Evolutionary conservation across 2,888 invertebrate species (phyloP).

Genomic region (Ichneumon xanthorius): DNA sequence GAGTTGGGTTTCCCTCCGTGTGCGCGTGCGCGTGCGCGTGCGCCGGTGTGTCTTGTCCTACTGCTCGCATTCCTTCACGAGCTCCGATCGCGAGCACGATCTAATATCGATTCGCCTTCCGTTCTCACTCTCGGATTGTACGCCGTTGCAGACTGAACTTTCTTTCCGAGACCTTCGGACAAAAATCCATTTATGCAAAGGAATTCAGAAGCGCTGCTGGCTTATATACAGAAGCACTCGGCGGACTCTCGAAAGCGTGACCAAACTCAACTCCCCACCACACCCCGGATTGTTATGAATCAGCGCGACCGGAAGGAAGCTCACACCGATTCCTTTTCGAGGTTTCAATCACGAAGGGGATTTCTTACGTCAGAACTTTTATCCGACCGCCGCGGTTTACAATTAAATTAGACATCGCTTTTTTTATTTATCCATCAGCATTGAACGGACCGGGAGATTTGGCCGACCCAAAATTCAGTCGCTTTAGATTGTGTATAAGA

Average conservation of each 20-base stretch:
- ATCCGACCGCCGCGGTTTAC: background rate
- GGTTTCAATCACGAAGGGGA: background rate
- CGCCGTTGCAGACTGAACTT: constrained; percentile 26
- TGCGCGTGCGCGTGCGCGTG: background rate
- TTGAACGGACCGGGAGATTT: too few relatives aligned
- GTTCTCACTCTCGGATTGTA: constrained; percentile 50
- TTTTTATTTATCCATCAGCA: background rate
- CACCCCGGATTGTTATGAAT: constrained; percentile 54
- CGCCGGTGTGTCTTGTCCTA: constrained; percentile 65
- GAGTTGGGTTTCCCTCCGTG: constrained; percentile 22
- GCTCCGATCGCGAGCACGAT: constrained; percentile 50
- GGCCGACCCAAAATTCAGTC: too few relatives aligned
- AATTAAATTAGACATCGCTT: background rate
- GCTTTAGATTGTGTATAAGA: too few relatives aligned
- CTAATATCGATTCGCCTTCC: constrained; percentile 67
- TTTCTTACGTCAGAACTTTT: constrained; percentile 32
- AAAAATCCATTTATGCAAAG: constrained; percentile 45
- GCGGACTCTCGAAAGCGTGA: constrained; percentile 64
- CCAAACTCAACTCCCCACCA: constrained; percentile 11
- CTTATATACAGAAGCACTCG: constrained; percentile 8
- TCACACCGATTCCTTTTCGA: constrained; percentile 33
- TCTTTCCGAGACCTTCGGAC: constrained; percentile 33
- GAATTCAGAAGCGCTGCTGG: constrained; percentile 20
- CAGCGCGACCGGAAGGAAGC: constrained; percentile 64
- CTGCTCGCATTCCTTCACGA: constrained; percentile 72